These are phyloP conservation scores for Tachina lurida DNA, from an alignment of 2,888 invertebrate genomes.

Conservation along the genomic window DNA sequence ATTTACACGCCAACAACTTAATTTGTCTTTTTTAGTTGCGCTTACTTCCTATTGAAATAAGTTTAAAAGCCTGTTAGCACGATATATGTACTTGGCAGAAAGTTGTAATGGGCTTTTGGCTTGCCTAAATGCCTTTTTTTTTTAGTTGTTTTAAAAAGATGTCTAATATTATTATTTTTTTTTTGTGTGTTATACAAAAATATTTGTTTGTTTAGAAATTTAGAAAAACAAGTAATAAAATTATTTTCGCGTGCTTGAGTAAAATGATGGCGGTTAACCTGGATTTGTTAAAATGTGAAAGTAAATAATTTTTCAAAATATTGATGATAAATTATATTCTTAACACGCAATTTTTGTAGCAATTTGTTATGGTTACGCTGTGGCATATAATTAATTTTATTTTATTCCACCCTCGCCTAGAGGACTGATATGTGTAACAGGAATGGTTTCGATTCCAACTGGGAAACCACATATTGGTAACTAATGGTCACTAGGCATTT, in stretches of 20 bases:
- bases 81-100: neutral
- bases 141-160: neutral
- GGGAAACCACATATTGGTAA: no score
- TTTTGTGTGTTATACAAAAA: neutral
- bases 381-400: conserved; percentile 2
- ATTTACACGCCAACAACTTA: conserved; percentile 23
- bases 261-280: conserved; percentile 61
- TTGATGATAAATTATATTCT: neutral
- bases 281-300: conserved; percentile 33
- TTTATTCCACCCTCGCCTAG: neutral
- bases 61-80: neutral
- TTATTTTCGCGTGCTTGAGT: neutral
- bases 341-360: neutral
- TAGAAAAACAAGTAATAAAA: neutral
- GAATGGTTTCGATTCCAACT: neutral
- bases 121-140: neutral
- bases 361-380: no score
- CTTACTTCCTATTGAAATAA: neutral
- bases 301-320: conserved; percentile 7
- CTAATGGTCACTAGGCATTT: no score
- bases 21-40: neutral
- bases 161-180: neutral
- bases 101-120: neutral
- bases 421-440: neutral
- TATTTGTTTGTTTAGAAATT: neutral